Percentiles rank a stretch among this genome's conserved stretches.
These are phyloP conservation scores for Orientallactaga sibirica DNA, from an alignment of 2,797 vertebrate species.

Conservation along the genomic window DNA sequence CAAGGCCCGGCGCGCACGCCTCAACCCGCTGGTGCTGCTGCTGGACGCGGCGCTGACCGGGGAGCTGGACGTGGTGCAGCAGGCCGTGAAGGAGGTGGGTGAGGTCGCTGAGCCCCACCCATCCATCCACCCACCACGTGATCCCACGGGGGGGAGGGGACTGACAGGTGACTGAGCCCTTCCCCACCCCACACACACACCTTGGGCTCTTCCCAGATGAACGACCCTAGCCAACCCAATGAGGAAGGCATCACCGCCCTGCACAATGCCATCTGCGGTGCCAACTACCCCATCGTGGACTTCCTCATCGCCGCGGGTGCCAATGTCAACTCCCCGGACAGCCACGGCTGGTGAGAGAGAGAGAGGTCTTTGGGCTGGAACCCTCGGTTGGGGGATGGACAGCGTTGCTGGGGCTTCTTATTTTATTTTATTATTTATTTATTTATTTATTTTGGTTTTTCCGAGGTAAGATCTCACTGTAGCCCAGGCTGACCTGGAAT, in stretches of 20 bases:
- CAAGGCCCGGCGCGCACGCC: constrained; percentile 88
- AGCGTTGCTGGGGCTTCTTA: not conserved
- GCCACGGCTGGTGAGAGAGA: constrained; percentile 93
- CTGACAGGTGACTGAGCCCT: not conserved
- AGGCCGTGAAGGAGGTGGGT: constrained; percentile 92
- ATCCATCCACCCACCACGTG: not conserved
- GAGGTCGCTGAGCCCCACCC: no score
- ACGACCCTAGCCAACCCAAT: constrained; percentile 94
- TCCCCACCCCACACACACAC: not conserved
- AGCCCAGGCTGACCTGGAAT: no score
- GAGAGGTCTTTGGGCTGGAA: not conserved
- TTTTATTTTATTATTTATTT: no score
- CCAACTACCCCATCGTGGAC: constrained; percentile 93
- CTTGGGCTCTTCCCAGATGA: constrained; percentile 87
- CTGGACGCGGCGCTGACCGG: constrained; percentile 94
- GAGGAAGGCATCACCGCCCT: constrained; percentile 97
- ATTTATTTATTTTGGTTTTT: no score
- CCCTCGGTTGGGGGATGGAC: not conserved
- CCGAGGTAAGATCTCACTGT: no score
- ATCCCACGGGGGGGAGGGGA: accelerated
- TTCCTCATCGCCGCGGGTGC: constrained; percentile 93
- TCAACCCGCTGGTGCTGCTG: constrained; percentile 93
- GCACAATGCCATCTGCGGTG: constrained; percentile 96
- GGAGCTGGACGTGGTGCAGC: constrained; percentile 94
- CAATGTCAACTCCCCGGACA: constrained; percentile 95